Evolutionary conservation across 2,888 invertebrate genomes (phyloP), one percentile per base, ranked within the genome.

Genomic region (Spialia ferax): DNA sequence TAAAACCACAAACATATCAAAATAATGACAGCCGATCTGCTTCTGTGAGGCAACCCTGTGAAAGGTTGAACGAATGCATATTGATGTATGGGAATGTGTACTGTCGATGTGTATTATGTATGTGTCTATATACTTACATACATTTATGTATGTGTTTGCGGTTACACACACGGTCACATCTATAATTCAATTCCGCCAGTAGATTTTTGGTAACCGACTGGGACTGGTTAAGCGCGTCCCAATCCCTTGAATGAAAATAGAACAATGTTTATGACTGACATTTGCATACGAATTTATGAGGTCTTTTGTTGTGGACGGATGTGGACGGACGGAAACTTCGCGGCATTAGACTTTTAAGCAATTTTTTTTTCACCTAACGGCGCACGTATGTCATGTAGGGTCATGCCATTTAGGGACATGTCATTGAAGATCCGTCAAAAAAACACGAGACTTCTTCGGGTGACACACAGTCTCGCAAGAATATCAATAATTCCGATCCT

Each of bases 121-220:
- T 23, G 1, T 1, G 2, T 4, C 0, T 10, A 4, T 23, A n/a
- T n/a, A n/a, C n/a, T n/a, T n/a, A n/a, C n/a, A n/a, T n/a, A n/a
- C n/a, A n/a, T n/a, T n/a, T n/a, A 13, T 2, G 5, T 23, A 23
- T 35, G 20, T 18, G 29, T 15, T 62, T 20, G 61, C 22, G 61
- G 50, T 62, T 35, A 62, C 50, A 62, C 52, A 22, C 32, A 62
- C 22, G 61, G 50, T 62, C 22, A 62, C 50, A 62, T 62, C 29
- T 50, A 62, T 62, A 63, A 63, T 63, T 63, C 50, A 63, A 54
- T 63, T 63, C 22, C 4, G 35, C 35, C 23, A 35, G 0, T 29
- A 29, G 50, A 35, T 62, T 35, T 52, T 50, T 50, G n/a, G 35
- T 52, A 62, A 62, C 35, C 50, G 11, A 52, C 26, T 50, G 61